phyloP scores from a whole-genome alignment of 2,797 vertebrate species.

The Miichthys miiuy region DNA sequence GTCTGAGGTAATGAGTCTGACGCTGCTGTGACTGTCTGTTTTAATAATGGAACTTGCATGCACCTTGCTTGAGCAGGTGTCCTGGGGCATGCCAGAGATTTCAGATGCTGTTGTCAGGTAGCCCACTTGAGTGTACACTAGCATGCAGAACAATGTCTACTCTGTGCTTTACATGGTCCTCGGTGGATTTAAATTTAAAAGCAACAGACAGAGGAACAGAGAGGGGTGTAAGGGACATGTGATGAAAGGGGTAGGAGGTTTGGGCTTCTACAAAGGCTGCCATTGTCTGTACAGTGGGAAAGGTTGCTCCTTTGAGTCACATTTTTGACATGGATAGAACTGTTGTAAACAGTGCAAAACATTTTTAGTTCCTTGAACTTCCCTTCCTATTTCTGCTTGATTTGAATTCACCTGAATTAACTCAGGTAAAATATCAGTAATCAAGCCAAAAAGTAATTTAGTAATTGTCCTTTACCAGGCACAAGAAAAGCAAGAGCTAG shows the following conservation, averaged over 20 bases:
- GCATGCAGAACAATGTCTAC: conserved; percentile 39
- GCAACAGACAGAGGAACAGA: not conserved
- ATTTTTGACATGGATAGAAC: conserved; percentile 3
- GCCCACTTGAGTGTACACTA: conserved; percentile 18
- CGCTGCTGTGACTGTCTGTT: not conserved
- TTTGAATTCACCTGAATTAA: not conserved
- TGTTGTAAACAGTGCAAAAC: not conserved
- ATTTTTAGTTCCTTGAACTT: not conserved
- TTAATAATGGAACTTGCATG: not conserved
- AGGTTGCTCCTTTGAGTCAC: conserved; percentile 17
- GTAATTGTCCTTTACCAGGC: not conserved
- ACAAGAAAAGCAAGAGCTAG: not conserved
- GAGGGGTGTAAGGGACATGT: not conserved
- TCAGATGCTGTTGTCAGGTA: not conserved
- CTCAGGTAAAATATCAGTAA: not conserved
- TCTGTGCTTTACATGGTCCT: conserved; percentile 41
- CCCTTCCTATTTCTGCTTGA: not conserved
- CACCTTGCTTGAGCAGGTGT: not conserved
- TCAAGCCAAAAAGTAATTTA: not conserved
- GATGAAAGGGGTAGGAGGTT: conserved; percentile 27
- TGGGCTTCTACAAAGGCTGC: conserved; percentile 52
- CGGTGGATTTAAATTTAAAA: conserved; percentile 36
- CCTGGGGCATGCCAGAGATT: not conserved
- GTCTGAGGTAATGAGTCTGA: not conserved
- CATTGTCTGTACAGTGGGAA: conserved; percentile 39